Evolutionary conservation across 2,888 invertebrate genomes (phyloP), one percentile per base, ranked within the genome.

Genomic region (Caradrina clavipalpis): DNA sequence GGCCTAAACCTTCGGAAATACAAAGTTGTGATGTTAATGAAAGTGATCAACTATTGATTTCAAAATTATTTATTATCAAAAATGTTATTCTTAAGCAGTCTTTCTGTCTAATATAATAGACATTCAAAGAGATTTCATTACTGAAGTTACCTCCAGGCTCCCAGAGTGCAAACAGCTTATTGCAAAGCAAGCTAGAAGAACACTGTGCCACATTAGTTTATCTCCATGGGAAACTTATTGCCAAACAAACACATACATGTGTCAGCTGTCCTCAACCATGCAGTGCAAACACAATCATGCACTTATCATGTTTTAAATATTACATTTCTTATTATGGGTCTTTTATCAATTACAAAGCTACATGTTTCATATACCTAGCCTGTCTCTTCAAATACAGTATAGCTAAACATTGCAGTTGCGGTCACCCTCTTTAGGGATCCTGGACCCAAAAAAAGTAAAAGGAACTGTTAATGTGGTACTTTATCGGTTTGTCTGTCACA

Each of bases 21-120:
- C 22, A 61, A n/a, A n/a, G 31, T 19, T 61, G 35, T 22, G 35
- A 13, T 35, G 35, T 7, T 17, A 11, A 19, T 22, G 10, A 66
- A 26, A 39, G 7, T 1, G 1, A 56, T n/a, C 21, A 80, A 69
- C 7, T 42, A 19, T 54, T 31, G 55, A 60, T 82, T 84, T 77
- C 69, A 80, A 83, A 84, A 76, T 80, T 79, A 55, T 84, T 84
- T 85, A 82, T 80, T 84, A 80, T 69, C 21, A 80, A 84, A 82
- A 81, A 73, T 76, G 78, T 83, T 83, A 80, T 82, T 84, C 31
- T 76, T 85, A 85, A 84, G 87, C 88, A 89, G 89, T 89, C 89
- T 87, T 85, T 67, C 65, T 65, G 67, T 72, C 67, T 78, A 74
- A 55, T 73, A 51, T 72, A 68, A 78, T 61, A 50, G 59, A 78